Base-by-base conservation (phyloP, 2,113 vertebrate genomes). In the Chaetops frenatus region DNA sequence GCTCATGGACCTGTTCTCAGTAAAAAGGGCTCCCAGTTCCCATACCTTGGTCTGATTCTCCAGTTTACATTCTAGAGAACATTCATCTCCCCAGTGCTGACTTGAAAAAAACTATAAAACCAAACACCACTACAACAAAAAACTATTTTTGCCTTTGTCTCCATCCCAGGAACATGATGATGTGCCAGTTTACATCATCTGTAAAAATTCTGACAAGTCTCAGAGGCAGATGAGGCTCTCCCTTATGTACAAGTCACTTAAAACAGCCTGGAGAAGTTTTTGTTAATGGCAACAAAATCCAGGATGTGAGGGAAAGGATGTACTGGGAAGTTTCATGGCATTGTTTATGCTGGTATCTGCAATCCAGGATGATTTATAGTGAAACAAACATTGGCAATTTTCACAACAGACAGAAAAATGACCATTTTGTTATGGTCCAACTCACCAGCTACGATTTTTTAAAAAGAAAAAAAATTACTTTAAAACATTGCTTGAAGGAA, bases 11-110 rank as follows among this genome's bases (percentile, higher is more conserved):
- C 24, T 58, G 28, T 92, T 83, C 71, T 90, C 67, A 84, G 81
- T 78, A 96, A 96, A 96, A 94, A 96, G 66, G 94, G 27, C 45
- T 95, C 33, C 45, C 62, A 51, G 20, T 85, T 82, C 69, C 33
- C 10, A 1, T 35, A 51, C 70, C 77, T 83, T 82, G 61, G 42
- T 72, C 57, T 40, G 36, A 65, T 65, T 83, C 72, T 81, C 42
- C 74, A 76, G 29, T 66, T 92, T 82, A 44, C 15, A 11, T 88
- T 79, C 33, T 24, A 45, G 76, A 81, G 22, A 91, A 50, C 5
- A 12, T 7, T 65, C 31, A 56, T 48, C 22, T 92, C 71, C 47
- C 33, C 72, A 51, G 10, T 45, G 27, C 2, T 67, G 44, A 72
- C 58, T 67, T 76, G 18, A 10, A 62, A 78, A 78, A 62, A 9